These are phyloP conservation scores for Reinhardtius hippoglossoides DNA, from an alignment of 2,113 vertebrate species.

Conservation along the genomic window DNA sequence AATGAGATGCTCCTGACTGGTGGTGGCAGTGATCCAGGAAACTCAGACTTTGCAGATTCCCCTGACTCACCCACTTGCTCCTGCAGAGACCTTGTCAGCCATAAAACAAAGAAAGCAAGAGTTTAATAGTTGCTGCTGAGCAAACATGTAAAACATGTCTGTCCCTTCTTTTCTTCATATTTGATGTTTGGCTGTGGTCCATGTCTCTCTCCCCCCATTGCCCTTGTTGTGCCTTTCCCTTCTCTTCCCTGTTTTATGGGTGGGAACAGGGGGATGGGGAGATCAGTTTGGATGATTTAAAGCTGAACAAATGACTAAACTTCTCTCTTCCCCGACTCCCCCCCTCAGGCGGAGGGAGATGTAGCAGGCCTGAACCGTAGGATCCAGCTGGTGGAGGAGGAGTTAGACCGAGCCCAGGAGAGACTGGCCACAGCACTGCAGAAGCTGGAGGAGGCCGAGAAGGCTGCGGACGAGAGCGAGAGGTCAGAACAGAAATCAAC, in stretches of 20 bases:
- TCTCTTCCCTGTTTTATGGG: conserved; percentile 23
- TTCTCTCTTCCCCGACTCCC: background rate
- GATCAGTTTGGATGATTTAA: conserved; percentile 19
- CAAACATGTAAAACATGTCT: background rate
- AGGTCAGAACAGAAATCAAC: conserved; percentile 81
- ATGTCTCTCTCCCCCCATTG: background rate
- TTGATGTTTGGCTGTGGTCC: background rate
- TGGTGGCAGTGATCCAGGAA: too few relatives aligned
- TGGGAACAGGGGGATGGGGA: background rate
- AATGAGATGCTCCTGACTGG: too few relatives aligned
- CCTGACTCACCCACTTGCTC: too few relatives aligned
- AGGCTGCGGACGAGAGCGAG: conserved; percentile 97
- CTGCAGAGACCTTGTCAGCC: too few relatives aligned
- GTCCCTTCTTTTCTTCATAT: background rate
- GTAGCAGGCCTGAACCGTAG: conserved; percentile 95
- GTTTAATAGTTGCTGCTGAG: too few relatives aligned
- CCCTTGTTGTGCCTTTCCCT: background rate
- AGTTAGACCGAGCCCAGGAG: conserved; percentile 96
- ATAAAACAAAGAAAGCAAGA: too few relatives aligned
- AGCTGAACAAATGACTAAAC: conserved; percentile 45
- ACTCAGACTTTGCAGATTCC: too few relatives aligned
- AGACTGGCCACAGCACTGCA: conserved; percentile 93
- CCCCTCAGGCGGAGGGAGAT: conserved; percentile 91
- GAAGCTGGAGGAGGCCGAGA: conserved; percentile 98
- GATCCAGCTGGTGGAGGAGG: conserved; percentile 98